Evolutionary conservation across 1,140 invertebrate species (phyloP).

Genomic region (Neodiprion fabricii): DNA sequence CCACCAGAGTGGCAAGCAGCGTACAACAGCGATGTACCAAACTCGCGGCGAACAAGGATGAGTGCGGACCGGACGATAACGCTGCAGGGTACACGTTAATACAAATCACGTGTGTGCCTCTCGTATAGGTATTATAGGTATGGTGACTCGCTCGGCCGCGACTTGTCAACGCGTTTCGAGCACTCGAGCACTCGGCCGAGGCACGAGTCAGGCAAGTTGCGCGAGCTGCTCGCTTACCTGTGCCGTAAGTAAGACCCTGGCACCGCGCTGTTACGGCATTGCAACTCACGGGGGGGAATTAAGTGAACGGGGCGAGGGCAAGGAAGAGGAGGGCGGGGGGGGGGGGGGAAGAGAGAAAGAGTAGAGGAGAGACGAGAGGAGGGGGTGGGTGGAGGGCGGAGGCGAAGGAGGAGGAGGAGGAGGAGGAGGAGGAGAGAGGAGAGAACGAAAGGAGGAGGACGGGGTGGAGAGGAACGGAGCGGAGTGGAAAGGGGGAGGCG

Average conservation of each 20-base stretch:
- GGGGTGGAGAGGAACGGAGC: constrained; percentile 54
- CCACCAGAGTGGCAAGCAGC: too few species aligned
- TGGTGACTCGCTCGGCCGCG: background rate
- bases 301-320: constrained; percentile 19
- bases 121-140: background rate
- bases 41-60: too few species aligned
- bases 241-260: constrained; percentile 59
- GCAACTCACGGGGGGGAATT: constrained; percentile 43
- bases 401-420: constrained; percentile 49
- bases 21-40: too few species aligned
- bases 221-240: constrained; percentile 54
- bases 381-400: constrained; percentile 49
- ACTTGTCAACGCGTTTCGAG: constrained; percentile 12
- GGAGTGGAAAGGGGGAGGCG: constrained; percentile 55
- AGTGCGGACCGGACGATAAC: too few species aligned
- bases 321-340: background rate
- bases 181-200: constrained; percentile 17
- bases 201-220: constrained; percentile 31
- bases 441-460: constrained; percentile 50
- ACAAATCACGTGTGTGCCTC: constrained; percentile 10
- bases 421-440: constrained; percentile 35
- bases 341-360: constrained; percentile 18
- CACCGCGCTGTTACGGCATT: constrained; percentile 58
- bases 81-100: background rate
- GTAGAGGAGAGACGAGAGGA: constrained; percentile 50